Conservation (phyloP, 2,113 vertebrate species). For the Macroglossus sobrinus region DNA sequence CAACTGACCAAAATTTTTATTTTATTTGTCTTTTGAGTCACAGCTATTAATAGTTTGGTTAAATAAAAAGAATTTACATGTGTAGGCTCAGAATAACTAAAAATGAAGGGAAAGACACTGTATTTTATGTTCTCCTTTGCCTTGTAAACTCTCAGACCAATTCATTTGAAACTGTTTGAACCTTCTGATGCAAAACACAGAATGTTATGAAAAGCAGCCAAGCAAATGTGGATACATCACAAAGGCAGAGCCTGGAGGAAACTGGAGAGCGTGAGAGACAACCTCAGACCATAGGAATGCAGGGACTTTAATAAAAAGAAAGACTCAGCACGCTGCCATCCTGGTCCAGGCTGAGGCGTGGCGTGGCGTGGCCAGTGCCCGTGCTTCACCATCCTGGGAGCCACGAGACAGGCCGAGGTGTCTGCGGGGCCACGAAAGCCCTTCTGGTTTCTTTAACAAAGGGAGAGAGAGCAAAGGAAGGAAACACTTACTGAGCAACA, state of each 20-base stretch:
- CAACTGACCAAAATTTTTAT: neutral
- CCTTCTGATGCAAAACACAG: constrained; percentile 60
- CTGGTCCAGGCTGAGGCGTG: neutral
- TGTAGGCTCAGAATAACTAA: constrained; percentile 32
- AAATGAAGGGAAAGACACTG: neutral
- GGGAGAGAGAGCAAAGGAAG: constrained; percentile 11
- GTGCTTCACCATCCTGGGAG: neutral
- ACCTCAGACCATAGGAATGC: constrained; percentile 29
- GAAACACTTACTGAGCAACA: constrained; percentile 16
- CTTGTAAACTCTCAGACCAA: constrained; percentile 39
- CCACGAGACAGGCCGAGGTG: neutral
- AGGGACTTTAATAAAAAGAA: constrained; percentile 36
- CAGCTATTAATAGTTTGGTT: constrained; percentile 39
- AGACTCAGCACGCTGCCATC: neutral
- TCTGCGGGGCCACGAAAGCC: neutral
- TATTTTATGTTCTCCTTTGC: constrained; percentile 13
- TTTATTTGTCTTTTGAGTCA: constrained; percentile 4
- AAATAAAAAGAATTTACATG: constrained; percentile 11
- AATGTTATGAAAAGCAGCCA: constrained; percentile 61
- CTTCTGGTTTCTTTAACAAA: constrained; percentile 38
- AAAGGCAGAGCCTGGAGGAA: constrained; percentile 27
- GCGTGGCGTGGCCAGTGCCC: neutral
- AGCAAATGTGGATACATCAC: constrained; percentile 1
- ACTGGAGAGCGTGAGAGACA: neutral
- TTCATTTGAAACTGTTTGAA: constrained; percentile 26